Base-by-base conservation (phyloP, 2,888 invertebrate genomes). In the Nemapogon koenigi region DNA sequence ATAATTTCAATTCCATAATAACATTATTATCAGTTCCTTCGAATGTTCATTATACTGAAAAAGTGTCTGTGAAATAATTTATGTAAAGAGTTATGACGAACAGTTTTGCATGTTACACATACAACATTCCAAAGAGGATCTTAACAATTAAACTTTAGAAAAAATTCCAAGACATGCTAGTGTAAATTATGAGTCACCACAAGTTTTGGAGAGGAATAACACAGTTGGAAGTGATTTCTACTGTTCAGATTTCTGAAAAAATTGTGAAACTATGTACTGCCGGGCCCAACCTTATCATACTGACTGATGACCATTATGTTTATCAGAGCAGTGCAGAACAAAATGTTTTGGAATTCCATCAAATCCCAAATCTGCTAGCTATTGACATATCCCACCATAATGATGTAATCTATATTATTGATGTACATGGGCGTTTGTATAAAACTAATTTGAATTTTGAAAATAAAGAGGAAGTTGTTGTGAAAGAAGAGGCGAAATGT, bases 331-430 rank as follows among this genome's bases (percentile, higher is more conserved):
- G 60, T 47, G 58, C 65, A 47, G 56, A 63, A 46, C 66, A 70
- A 8, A 64, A 72, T 43, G 58, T 58, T 18, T 55, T 78, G 42
- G 55, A 71, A 45, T 71, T 80, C 48, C 69, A 69, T 44, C 81
- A 68, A 55, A 65, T 80, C 37, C 66, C 71, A 35, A 78, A 81
- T 42, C 69, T 84, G 44, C 69, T 71, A 46, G 84, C 84, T 17
- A 68, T 83, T 46, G 87, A 88, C 67, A 81, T 88, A 59, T 84
- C 85, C 47, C 79, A 81, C 50, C 82, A 83, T 55, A 79, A 81
- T 50, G 71, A 82, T 47, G 62, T 79, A 49, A 62, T 88, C 32
- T 87, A 83, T 57, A 67, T 84, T 41, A 82, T 88, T 43, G 83
- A 83, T 62, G 67, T 75, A 35, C 81, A 82, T 50, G 88, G 88